Evolutionary conservation across 2,797 vertebrate genomes (phyloP).

Genomic region (Rhinichthys osculus): DNA sequence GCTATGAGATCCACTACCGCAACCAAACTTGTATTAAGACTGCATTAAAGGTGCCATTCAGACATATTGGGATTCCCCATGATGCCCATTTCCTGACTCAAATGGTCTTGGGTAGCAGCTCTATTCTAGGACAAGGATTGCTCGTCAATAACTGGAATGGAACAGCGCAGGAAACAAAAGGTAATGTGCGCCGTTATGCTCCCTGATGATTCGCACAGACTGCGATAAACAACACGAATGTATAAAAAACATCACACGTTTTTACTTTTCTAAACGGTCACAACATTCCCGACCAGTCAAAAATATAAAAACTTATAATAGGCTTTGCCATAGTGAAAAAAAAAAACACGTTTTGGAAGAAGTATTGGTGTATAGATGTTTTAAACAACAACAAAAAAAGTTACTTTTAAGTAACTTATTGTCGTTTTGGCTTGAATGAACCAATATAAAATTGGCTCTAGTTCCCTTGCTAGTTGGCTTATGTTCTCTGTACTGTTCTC

Average conservation of each 20-base stretch:
- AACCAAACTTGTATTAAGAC: conserved; percentile 63
- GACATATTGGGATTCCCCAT: conserved; percentile 54
- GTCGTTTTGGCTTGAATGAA: not conserved
- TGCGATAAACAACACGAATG: not conserved
- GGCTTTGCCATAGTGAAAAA: too few relatives aligned
- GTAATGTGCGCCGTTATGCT: conserved; percentile 26
- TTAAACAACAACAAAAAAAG: not conserved
- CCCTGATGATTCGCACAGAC: not conserved
- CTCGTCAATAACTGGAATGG: conserved; percentile 64
- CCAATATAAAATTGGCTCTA: not conserved
- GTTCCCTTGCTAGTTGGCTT: not conserved
- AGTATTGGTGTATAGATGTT: not conserved
- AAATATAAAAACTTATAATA: not conserved
- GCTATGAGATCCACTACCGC: conserved; percentile 58
- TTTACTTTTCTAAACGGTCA: not conserved
- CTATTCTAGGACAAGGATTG: conserved; percentile 58
- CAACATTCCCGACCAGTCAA: not conserved
- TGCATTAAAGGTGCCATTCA: conserved; percentile 49
- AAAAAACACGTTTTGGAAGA: not conserved
- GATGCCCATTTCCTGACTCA: conserved; percentile 56
- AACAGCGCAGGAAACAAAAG: conserved; percentile 38
- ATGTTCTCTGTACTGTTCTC: not conserved
- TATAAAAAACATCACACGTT: not conserved
- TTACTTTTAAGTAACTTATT: not conserved
- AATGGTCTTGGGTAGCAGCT: conserved; percentile 62